Evolutionary conservation across 2,888 invertebrate species (phyloP), one percentile per base, ranked within the genome.

Genomic region (Hydroisotoma schaefferi): DNA sequence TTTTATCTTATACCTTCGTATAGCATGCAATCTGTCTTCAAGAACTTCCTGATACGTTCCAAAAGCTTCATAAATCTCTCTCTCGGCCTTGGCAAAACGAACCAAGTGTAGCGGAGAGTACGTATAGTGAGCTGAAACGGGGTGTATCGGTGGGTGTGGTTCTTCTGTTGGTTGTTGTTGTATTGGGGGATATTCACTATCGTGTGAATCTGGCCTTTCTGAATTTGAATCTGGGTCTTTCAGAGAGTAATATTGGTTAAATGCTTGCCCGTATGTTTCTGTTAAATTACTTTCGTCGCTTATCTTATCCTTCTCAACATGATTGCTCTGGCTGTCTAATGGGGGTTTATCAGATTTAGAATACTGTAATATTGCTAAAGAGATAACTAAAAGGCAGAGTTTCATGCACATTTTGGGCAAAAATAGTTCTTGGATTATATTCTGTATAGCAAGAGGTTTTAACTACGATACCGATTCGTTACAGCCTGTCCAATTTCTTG

Each of bases 101-200:
- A 47, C 54, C 8, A 61, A 22, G 28, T 57, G 57, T 5, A 61
- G 22, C 4, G 61, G 61, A 3, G 57, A 49, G n/a, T 23, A 54
- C 4, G 61, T 1, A 48, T 57, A 61, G 1, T 57, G 51, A 44
- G 54, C 27, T 15, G 12, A 28, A 20, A 57, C 28, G 5, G 12
- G n/a, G 5, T 15, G n/a, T 40, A 5, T 40, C n/a, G 40, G 8
- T 4, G 40, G n/a, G 5, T 40, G 5, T 40, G 8, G 40, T 18
- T 40, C n/a, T 15, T 40, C 8, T 8, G 15, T 15, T 5, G 8
- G 8, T 20, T 40, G 40, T 40, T 40, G n/a, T 5, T 5, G n/a
- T 40, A 18, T 20, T 10, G 5, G 15, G 15, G 15, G 40, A 15
- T 15, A 40, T 18, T 40, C n/a, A n/a, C n/a, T n/a, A n/a, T n/a